Percentiles rank a stretch among this genome's conserved stretches.
Evolutionary conservation across 2,113 vertebrate species (phyloP).

Genomic region (Cottus gobio): DNA sequence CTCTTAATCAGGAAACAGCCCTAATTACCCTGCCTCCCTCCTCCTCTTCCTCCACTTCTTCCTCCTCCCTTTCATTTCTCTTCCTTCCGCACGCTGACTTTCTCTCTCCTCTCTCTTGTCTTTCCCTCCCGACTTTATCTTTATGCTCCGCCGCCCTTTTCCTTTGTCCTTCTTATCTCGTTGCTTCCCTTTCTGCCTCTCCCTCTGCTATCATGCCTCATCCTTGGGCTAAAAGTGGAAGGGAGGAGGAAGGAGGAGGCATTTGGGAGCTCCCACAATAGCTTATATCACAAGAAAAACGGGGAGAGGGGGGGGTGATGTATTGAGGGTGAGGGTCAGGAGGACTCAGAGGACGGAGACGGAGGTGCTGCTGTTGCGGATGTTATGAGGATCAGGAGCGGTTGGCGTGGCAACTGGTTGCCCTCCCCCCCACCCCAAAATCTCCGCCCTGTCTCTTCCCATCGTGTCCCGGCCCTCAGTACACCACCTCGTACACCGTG

Average conservation of each 20-base stretch:
- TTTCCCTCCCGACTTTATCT: conserved; percentile 66
- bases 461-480: conserved; percentile 77
- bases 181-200: conserved; percentile 50
- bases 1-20: conserved; percentile 83
- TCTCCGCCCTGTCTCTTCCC: conserved; percentile 47
- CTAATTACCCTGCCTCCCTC: conserved; percentile 79
- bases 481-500: conserved; percentile 90
- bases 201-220: conserved; percentile 57
- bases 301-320: conserved; percentile 8
- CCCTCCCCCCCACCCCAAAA: conserved; percentile 14
- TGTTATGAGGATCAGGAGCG: conserved; percentile 58
- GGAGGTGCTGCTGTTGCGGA: conserved; percentile 57
- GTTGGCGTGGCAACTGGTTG: conserved; percentile 39
- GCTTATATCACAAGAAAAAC: conserved; percentile 64
- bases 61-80: conserved; percentile 50
- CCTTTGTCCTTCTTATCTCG: conserved; percentile 75
- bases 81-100: conserved; percentile 39
- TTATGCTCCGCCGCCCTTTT: conserved; percentile 64
- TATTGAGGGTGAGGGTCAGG: conserved; percentile 44
- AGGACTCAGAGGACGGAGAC: conserved; percentile 51
- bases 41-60: conserved; percentile 50
- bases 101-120: conserved; percentile 45
- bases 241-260: conserved; percentile 30
- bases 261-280: conserved; percentile 54
- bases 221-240: conserved; percentile 47